These are phyloP conservation scores for Heteromormyrus szaboi DNA, from an alignment of 2,797 vertebrate genomes.

Conservation along the genomic window DNA sequence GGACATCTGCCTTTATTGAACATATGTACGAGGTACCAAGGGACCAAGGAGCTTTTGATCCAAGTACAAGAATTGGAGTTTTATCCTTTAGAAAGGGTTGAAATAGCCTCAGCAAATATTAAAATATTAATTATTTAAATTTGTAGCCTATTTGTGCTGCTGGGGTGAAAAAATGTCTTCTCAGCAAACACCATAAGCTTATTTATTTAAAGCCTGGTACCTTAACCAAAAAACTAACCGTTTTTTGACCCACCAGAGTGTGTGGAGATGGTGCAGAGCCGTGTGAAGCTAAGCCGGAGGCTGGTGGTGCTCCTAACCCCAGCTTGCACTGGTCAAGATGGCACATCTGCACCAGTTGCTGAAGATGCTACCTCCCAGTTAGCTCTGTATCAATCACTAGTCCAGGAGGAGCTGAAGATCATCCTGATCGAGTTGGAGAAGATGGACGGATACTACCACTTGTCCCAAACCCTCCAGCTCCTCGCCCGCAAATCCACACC, in stretches of 20 bases:
- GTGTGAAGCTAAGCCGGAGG: conserved; percentile 65
- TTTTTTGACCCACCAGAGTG: conserved; percentile 40
- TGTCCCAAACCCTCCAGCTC: conserved; percentile 65
- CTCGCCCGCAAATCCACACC: conserved; percentile 64
- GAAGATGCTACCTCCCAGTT: conserved; percentile 67
- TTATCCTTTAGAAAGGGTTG: background rate
- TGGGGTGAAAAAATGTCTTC: background rate
- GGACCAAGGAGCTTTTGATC: background rate
- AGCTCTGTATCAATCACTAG: conserved; percentile 67
- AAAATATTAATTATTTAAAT: background rate
- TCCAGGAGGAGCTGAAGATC: conserved; percentile 61
- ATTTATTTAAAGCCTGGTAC: background rate
- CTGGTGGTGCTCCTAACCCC: conserved; percentile 68
- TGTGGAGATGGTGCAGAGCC: conserved; percentile 54
- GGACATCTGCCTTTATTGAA: background rate
- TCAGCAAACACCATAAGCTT: background rate
- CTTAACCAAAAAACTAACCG: background rate
- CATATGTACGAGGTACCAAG: background rate
- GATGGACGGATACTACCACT: conserved; percentile 41
- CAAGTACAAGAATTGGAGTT: background rate
- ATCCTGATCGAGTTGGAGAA: conserved; percentile 74
- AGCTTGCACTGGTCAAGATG: background rate
- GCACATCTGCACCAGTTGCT: conserved; percentile 26
- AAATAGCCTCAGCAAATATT: background rate
- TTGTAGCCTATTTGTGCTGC: background rate